Conservation (phyloP, 2,113 vertebrate genomes). For the Forbesichthys papilliferus region DNA sequence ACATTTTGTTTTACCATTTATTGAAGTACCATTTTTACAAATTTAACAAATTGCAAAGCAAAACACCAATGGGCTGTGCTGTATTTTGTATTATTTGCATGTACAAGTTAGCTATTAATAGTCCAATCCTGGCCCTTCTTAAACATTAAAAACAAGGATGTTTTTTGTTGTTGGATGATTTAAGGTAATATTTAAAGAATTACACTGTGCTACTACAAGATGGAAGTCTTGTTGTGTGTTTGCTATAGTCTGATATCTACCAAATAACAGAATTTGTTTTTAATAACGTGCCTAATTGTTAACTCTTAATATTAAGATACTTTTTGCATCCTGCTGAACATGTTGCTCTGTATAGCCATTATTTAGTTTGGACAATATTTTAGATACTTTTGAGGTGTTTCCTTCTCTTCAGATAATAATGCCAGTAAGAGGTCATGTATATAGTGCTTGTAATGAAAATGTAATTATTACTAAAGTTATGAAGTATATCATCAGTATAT, state of each 20-base stretch:
- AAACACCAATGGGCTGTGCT: slow-evolving; percentile 34
- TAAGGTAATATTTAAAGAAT: slow-evolving; percentile 26
- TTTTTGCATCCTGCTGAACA: slow-evolving; percentile 36
- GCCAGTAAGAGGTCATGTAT: slow-evolving; percentile 60
- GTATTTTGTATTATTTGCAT: slow-evolving; percentile 64
- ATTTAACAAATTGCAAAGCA: slow-evolving; percentile 29
- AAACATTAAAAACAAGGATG: slow-evolving; percentile 48
- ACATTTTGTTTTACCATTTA: no score
- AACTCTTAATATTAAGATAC: slow-evolving; percentile 35
- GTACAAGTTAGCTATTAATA: slow-evolving; percentile 54
- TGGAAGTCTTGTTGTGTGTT: no score
- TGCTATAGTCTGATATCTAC: slow-evolving; percentile 3
- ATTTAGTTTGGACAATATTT: slow-evolving; percentile 47
- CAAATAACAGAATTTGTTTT: slow-evolving; percentile 42
- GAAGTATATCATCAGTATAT: slow-evolving; percentile 45
- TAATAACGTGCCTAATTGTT: slow-evolving; percentile 48
- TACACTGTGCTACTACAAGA: slow-evolving; percentile 36
- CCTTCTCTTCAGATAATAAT: slow-evolving; percentile 49
- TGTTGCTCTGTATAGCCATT: slow-evolving; percentile 33
- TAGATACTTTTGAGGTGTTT: slow-evolving; percentile 53
- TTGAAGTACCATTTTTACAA: no score
- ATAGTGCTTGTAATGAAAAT: slow-evolving; percentile 69
- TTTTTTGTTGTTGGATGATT: slow-evolving; percentile 20
- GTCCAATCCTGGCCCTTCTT: slow-evolving; percentile 46
- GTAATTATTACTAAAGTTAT: slow-evolving; percentile 69